Base-by-base conservation (phyloP, 30 jellyfish, hydroid and myxozoan species). In the Rhopilema esculentum region DNA sequence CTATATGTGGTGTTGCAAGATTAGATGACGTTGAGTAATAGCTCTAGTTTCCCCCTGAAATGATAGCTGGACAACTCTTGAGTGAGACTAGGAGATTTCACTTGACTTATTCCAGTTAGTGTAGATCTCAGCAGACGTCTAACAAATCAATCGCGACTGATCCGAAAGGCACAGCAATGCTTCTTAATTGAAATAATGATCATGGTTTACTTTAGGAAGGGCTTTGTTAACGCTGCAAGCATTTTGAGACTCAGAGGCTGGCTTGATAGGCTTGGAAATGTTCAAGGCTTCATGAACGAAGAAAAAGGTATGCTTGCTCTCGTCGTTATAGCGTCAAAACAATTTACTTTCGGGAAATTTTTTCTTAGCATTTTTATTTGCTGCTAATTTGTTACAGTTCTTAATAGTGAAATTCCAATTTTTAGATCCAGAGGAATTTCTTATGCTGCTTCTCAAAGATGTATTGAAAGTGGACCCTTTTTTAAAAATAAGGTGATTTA, bases 351-450 rank as follows among this genome's bases (percentile, higher is more conserved):
- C 66, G 19, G 19, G 15, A 19, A 51, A 51, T 51, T 51, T 51
- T 51, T 19, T 51, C 66, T 51, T 15, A 51, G 66, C 66, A 51
- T 9, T 15, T 51, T 51, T 15, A 9, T 51, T 19, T 51, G 16
- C 16, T 66, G 77, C 26, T 66, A 66, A n/a, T n/a, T n/a, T n/a
- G n/a, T n/a, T n/a, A n/a, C n/a, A n/a, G n/a, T n/a, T n/a, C n/a
- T n/a, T n/a, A n/a, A n/a, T 33, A 18, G 6, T 16, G 0, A 74
- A 19, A 23, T 61, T 9, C 52, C 71, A 67, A 16, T 52, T 72
- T 79, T 53, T 48, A 94, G 98, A 94, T 72, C 98, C 98, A 1
- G 98, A 94, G 68, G 98, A 94, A 74, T 89, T 94, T 76, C 80
- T 94, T 61, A 75, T 79, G 82, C 48, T 94, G 65, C 91, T 94